These are phyloP conservation scores for Arenicola marina DNA, from an alignment of 2,888 invertebrate species.

Conservation along the genomic window DNA sequence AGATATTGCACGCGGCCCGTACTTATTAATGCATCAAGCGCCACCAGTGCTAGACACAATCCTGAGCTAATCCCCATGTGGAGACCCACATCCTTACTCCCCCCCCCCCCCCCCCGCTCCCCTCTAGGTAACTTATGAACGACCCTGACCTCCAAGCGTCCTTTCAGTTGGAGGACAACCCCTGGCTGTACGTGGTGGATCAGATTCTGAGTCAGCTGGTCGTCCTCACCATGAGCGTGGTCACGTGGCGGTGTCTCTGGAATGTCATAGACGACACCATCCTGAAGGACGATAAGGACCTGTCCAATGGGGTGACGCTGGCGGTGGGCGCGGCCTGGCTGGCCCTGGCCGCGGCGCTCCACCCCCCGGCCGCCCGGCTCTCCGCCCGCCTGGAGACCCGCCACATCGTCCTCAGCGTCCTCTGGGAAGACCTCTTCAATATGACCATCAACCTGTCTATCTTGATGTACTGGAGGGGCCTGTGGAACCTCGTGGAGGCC, in stretches of 20 bases:
- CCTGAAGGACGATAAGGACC: neutral
- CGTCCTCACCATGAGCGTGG: neutral
- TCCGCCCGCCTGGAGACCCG: neutral
- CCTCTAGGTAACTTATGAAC: no score
- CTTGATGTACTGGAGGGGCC: neutral
- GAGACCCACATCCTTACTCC: no score
- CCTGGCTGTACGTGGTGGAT: neutral
- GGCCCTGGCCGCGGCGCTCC: neutral
- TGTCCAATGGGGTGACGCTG: neutral
- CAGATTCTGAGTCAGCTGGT: neutral
- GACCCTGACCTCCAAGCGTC: no score
- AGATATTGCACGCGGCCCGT: no score
- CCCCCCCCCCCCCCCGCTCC: no score
- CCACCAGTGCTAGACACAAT: no score
- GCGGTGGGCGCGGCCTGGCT: neutral
- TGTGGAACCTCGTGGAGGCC: neutral
- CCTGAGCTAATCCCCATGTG: no score
- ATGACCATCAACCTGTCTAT: neutral
- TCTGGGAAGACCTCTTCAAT: neutral
- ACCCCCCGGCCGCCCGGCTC: neutral
- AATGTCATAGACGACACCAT: neutral
- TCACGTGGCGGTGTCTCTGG: slow-evolving; percentile 4
- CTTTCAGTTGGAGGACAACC: neutral
- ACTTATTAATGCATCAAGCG: no score
- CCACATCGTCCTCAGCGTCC: neutral